These are phyloP conservation scores for Coregonus suidteri DNA, from an alignment of 2,797 vertebrate species.

Conservation along the genomic window DNA sequence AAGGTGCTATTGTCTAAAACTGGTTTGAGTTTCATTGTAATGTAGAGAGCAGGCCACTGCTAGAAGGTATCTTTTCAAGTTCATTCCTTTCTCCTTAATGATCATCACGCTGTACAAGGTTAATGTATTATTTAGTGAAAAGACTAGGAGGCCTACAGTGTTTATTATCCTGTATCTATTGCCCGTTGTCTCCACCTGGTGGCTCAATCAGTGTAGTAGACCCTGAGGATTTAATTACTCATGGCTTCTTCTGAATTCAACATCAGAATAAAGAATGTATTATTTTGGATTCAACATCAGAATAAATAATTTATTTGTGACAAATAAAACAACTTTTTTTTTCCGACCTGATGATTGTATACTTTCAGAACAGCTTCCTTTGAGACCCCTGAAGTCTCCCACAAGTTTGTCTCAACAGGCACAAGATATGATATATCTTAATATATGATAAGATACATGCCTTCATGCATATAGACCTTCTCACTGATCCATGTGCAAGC, in stretches of 20 bases:
- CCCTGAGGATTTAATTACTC: not conserved
- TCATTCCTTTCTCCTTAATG: not conserved
- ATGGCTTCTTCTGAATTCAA: not conserved
- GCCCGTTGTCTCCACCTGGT: slow-evolving; percentile 64
- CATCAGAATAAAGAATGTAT: not conserved
- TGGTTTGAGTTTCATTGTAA: too few relatives aligned
- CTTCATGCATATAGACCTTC: not conserved
- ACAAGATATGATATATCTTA: not conserved
- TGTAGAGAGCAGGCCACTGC: too few relatives aligned
- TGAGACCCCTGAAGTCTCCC: not conserved
- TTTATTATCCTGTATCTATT: slow-evolving; percentile 3
- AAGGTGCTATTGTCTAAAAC: too few relatives aligned
- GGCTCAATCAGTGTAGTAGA: slow-evolving; percentile 31
- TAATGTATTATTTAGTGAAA: slow-evolving; percentile 21
- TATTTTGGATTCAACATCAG: not conserved
- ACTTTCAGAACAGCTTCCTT: not conserved
- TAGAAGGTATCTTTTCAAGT: not conserved
- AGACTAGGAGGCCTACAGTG: slow-evolving; percentile 11
- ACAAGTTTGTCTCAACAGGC: not conserved
- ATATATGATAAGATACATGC: not conserved
- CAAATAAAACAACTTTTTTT: not conserved
- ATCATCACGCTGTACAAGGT: not conserved
- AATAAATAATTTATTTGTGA: not conserved
- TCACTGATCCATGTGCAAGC: too few relatives aligned
- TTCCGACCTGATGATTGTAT: too few relatives aligned